These are phyloP conservation scores for Cephus spinipes DNA, from an alignment of 2,888 invertebrate species.

Conservation along the genomic window DNA sequence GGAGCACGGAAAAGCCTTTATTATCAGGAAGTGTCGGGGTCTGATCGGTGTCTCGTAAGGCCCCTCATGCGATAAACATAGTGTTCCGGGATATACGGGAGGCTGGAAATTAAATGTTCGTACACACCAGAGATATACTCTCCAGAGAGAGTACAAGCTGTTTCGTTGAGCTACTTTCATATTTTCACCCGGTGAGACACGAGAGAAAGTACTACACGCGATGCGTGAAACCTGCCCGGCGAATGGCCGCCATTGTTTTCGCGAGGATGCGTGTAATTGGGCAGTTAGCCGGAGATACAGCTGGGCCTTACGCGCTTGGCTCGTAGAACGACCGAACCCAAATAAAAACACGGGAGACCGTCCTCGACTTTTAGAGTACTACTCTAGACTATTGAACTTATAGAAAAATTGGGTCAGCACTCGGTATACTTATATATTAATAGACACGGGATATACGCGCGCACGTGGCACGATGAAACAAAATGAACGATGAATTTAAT, in stretches of 20 bases:
- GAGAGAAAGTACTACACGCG: conserved; percentile 61
- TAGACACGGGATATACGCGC: too few relatives aligned
- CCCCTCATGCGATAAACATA: not conserved
- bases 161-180: conserved; percentile 63
- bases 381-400: not conserved
- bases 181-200: conserved; percentile 62
- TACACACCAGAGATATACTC: not conserved
- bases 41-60: not conserved
- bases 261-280: conserved; percentile 33
- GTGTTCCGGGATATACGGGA: not conserved
- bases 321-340: not conserved
- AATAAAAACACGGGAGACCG: not conserved
- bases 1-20: not conserved
- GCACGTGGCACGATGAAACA: not conserved
- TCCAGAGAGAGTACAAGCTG: conserved; percentile 45
- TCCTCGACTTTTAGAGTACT: not conserved
- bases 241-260: conserved; percentile 49
- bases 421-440: not conserved
- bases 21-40: not conserved
- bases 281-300: not conserved
- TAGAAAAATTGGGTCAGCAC: not conserved
- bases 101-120: not conserved
- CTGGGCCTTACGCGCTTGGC: not conserved
- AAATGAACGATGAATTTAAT: not conserved
- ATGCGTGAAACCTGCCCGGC: conserved; percentile 56